phyloP scores from a whole-genome alignment of 2,888 invertebrate species.

The Acanthococcus lagerstroemiae region DNA sequence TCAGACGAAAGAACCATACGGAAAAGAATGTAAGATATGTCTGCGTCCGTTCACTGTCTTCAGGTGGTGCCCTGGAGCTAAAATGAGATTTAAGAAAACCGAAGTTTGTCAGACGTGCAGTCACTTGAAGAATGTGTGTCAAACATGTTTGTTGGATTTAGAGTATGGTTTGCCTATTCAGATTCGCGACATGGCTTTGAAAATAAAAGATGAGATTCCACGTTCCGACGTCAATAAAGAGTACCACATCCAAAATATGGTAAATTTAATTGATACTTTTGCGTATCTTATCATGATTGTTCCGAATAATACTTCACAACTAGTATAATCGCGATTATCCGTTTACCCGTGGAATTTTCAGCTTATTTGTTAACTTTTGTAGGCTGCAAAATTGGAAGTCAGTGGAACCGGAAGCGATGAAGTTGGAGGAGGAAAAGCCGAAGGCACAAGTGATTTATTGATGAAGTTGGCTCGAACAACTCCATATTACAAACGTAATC shows the following conservation, averaged over 20 bases:
- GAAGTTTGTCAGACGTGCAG: conserved; percentile 95
- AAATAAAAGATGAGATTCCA: conserved; percentile 81
- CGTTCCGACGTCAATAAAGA: conserved; percentile 91
- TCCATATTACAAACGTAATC: conserved; percentile 88
- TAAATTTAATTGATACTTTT: too few species aligned
- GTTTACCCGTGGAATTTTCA: too few species aligned
- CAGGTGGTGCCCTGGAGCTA: conserved; percentile 90
- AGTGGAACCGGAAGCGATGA: conserved; percentile 43
- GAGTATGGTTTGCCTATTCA: conserved; percentile 76
- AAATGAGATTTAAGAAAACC: conserved; percentile 93
- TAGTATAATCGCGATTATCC: too few species aligned
- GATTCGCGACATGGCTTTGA: conserved; percentile 71
- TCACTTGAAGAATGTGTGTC: conserved; percentile 89
- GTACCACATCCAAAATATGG: conserved; percentile 83
- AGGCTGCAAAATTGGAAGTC: conserved; percentile 37
- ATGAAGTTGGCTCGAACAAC: conserved; percentile 81
- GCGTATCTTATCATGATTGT: too few species aligned
- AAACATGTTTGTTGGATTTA: conserved; percentile 85
- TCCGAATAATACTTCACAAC: too few species aligned
- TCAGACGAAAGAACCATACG: conserved; percentile 88
- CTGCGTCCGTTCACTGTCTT: conserved; percentile 89
- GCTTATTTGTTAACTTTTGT: neutral
- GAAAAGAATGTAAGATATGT: conserved; percentile 93
- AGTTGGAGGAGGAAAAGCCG: conserved; percentile 58
- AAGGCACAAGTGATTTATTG: conserved; percentile 69